Evolutionary conservation across 2,113 vertebrate genomes (phyloP), one percentile per base, ranked within the genome.

Genomic region (Paedocypris sp.): DNA sequence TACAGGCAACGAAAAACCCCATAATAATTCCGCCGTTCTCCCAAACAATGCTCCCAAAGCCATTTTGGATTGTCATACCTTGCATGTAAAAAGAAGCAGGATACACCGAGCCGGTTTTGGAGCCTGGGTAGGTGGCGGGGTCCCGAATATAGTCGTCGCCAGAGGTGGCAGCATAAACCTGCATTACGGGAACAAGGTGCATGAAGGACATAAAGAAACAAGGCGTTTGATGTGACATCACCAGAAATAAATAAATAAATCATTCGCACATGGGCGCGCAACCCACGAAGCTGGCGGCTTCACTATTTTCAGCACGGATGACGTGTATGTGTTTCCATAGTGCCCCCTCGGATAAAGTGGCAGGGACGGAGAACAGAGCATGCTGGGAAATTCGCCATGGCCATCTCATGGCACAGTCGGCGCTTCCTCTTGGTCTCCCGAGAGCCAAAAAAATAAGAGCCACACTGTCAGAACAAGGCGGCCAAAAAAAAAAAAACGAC

Each of bases 121-220:
- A 79, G 32, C 89, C 79, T 9, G 90, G 79, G 68, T 94, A 97
- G 72, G 89, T 80, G 29, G 83, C 77, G 5, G 86, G 64, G 62
- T 97, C 93, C 75, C 93, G 88, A 77, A 86, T 68, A 69, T 91
- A 99, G 75, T 97, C 93, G 0, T 98, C 94, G 69, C 91, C 88
- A 78, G 93, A 95, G 80, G 89, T 91, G 65, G 93, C 84, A 11
- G 91, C 89, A 74, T 98, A 98, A 62, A 99, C 95, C 95, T 99
- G 56, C 5, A 45, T 66, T 72, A 25, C n/a, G 66, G 33, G 41
- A 32, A 60, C 73, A 64, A 75, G 8, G 43, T 10, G 13, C 35
- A 59, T 31, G 3, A 52, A 61, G 43, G 12, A 49, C 15, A 46
- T 8, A 35, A 23, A 35, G 12, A 43, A 58, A 43, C 47, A 47